Conservation (phyloP, 2,113 vertebrate species). For the Lethenteron camtschaticum region DNA sequence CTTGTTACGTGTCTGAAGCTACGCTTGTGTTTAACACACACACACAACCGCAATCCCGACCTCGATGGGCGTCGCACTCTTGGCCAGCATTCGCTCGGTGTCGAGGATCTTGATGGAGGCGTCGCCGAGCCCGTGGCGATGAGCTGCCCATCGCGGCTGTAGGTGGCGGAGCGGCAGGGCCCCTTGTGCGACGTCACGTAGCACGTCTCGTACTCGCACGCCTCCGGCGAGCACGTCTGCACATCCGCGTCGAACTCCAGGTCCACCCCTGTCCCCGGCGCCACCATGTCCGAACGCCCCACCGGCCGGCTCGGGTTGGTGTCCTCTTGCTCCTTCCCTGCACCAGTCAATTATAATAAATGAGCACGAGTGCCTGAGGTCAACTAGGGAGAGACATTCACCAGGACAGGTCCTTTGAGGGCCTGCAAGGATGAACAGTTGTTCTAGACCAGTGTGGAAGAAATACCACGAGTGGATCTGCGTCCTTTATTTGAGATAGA, state of each 20-base stretch:
- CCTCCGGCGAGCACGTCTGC: constrained; percentile 92
- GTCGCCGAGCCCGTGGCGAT: constrained; percentile 90
- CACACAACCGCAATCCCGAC: constrained; percentile 19
- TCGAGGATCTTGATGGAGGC: constrained; percentile 96
- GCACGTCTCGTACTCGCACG: constrained; percentile 88
- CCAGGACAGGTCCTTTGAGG: too few species aligned
- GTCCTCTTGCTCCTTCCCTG: constrained; percentile 95
- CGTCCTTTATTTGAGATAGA: too few species aligned
- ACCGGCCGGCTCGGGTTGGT: constrained; percentile 86
- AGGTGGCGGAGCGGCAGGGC: constrained; percentile 70
- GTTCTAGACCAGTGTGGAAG: too few species aligned
- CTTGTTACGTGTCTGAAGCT: too few species aligned
- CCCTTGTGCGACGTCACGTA: constrained; percentile 95
- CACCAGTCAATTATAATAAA: constrained; percentile 10
- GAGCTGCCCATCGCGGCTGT: constrained; percentile 77
- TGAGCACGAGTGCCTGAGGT: not conserved
- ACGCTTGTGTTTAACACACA: too few species aligned
- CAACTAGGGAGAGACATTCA: too few species aligned
- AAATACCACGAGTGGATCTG: too few species aligned
- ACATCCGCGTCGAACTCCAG: constrained; percentile 88
- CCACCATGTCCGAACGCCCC: constrained; percentile 74
- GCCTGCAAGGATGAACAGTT: too few species aligned
- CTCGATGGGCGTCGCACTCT: constrained; percentile 95
- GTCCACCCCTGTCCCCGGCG: constrained; percentile 81
- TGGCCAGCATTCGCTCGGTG: constrained; percentile 90